Percentiles rank a stretch among this genome's conserved stretches.
phyloP scores from a whole-genome alignment of 2,113 vertebrate genomes.

The Pelusios castaneus region DNA sequence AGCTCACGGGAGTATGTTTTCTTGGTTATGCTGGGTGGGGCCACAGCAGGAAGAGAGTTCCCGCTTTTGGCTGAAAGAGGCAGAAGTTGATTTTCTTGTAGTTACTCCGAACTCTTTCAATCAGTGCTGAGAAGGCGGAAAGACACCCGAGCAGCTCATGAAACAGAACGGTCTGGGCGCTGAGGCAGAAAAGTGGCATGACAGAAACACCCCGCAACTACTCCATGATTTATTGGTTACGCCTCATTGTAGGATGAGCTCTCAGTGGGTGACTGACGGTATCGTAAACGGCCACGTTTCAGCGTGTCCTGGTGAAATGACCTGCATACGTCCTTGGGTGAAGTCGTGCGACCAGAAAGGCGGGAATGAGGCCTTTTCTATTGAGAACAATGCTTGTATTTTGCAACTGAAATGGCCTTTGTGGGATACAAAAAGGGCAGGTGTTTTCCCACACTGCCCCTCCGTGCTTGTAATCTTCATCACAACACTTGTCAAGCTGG shows the following conservation, averaged over 20 bases:
- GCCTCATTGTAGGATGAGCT: neutral
- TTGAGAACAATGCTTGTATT: neutral
- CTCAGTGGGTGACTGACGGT: neutral
- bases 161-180: neutral
- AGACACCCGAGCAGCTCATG: neutral
- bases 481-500: neutral
- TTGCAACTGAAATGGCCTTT: no score
- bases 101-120: rapidly evolving
- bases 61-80: neutral
- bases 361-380: neutral
- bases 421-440: neutral
- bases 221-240: rapidly evolving
- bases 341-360: neutral
- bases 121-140: neutral
- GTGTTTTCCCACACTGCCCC: neutral
- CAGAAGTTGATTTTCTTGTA: neutral
- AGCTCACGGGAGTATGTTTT: neutral
- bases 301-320: neutral
- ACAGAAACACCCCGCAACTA: neutral
- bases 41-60: neutral
- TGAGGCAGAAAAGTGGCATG: no score
- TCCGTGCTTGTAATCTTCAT: neutral
- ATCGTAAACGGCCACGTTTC: neutral
- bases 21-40: neutral
- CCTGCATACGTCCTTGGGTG: neutral